Evolutionary conservation across 1,140 invertebrate species (phyloP).

Genomic region (Periplaneta americana): DNA sequence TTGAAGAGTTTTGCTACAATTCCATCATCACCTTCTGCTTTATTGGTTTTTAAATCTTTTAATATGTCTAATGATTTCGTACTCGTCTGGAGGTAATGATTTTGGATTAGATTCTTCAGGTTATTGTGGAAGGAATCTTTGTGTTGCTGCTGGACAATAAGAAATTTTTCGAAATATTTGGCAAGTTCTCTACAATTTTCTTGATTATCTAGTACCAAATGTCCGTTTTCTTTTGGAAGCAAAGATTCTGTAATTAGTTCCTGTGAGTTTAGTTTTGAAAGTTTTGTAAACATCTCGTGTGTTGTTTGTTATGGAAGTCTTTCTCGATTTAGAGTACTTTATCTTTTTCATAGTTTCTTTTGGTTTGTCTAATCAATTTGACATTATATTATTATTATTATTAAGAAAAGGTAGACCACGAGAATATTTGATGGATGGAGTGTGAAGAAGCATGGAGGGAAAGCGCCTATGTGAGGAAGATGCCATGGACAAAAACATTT

Average conservation of each 20-base stretch:
- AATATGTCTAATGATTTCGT: constrained; percentile 1
- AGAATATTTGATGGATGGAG: no score
- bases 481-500: no score
- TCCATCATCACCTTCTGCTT: constrained; percentile 7
- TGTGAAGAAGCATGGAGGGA: no score
- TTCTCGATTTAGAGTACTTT: no score
- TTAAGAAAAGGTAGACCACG: no score
- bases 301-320: no score
- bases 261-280: no score
- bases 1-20: constrained; percentile 2
- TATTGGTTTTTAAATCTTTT: constrained; percentile 4
- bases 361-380: no score
- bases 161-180: neutral
- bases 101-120: neutral
- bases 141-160: neutral
- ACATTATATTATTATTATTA: no score
- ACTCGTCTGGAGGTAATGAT: neutral
- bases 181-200: neutral
- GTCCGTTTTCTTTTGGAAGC: constrained; percentile 1
- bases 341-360: no score
- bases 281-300: no score
- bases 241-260: constrained; percentile 3
- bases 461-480: no score
- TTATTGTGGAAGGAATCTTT: neutral
- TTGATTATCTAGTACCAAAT: neutral